Percentiles rank a stretch among this genome's conserved stretches.
phyloP scores from a whole-genome alignment of 2,797 vertebrate genomes.

The Pogoniulus pusillus region DNA sequence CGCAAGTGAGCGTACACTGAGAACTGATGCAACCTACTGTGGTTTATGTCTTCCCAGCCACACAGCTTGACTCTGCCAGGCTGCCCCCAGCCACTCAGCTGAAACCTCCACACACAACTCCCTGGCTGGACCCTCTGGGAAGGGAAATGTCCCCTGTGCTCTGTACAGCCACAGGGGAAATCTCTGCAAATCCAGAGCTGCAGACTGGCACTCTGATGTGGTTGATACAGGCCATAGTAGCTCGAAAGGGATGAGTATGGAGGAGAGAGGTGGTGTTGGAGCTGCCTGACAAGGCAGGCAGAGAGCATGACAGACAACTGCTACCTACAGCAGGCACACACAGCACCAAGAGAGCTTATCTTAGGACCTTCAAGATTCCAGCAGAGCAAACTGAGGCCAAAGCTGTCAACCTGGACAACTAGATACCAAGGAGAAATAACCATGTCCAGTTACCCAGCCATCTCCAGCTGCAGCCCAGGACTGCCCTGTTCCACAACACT shows the following conservation, averaged over 20 bases:
- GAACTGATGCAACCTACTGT: neutral
- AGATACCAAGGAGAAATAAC: neutral
- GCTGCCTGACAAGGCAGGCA: neutral
- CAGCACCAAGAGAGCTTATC: neutral
- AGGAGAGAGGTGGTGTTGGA: neutral
- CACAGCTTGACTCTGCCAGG: neutral
- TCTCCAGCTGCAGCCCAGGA: neutral
- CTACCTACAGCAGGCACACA: neutral
- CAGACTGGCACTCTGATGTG: neutral
- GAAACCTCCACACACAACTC: neutral
- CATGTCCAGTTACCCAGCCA: neutral
- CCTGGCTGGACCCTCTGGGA: neutral
- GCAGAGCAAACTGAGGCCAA: neutral
- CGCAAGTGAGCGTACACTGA: neutral
- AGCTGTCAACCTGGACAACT: neutral
- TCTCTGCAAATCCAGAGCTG: neutral
- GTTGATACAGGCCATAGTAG: rapidly evolving
- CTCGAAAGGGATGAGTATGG: neutral
- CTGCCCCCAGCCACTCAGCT: neutral
- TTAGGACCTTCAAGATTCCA: neutral
- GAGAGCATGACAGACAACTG: neutral
- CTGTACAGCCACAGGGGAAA: neutral
- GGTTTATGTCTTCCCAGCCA: neutral
- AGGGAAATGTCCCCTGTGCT: neutral
- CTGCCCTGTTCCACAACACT: neutral